phyloP scores from a whole-genome alignment of 1,140 invertebrate species.

The Drosophila sp. region DNA sequence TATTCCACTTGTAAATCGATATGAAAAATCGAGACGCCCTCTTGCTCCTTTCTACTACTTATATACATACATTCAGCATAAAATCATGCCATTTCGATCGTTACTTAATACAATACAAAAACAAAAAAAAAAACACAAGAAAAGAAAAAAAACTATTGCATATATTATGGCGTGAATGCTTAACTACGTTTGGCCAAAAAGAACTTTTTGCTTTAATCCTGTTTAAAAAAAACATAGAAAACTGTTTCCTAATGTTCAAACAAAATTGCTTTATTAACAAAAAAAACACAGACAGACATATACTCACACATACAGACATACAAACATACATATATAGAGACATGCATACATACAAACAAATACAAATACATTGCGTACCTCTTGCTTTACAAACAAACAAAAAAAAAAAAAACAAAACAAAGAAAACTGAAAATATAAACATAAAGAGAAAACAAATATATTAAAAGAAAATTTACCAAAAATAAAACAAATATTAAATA shows the following conservation, averaged over 20 bases:
- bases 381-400: conserved; percentile 72
- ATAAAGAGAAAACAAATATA: conserved; percentile 49
- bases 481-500: conserved; percentile 54
- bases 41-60: not conserved
- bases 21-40: not conserved
- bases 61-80: conserved; percentile 32
- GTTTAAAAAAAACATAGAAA: conserved; percentile 30
- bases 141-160: conserved; percentile 23
- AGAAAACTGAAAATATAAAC: conserved; percentile 46
- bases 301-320: conserved; percentile 23
- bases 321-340: conserved; percentile 25
- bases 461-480: conserved; percentile 58
- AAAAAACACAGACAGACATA: conserved; percentile 23
- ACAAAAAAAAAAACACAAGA: not conserved
- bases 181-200: conserved; percentile 22
- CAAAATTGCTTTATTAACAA: conserved; percentile 64
- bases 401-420: conserved; percentile 53
- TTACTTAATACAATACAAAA: conserved; percentile 37
- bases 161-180: conserved; percentile 26
- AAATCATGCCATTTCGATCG: conserved; percentile 30
- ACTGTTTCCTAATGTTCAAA: conserved; percentile 67
- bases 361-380: conserved; percentile 76
- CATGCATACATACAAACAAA: conserved; percentile 41
- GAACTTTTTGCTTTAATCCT: conserved; percentile 43
- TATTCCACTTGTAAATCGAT: conserved; percentile 1